A percentile compares a stretch with the other conserved stretches of the same genome.
phyloP scores from a whole-genome alignment of 2,888 invertebrate genomes.

The Sthenelais limicola region DNA sequence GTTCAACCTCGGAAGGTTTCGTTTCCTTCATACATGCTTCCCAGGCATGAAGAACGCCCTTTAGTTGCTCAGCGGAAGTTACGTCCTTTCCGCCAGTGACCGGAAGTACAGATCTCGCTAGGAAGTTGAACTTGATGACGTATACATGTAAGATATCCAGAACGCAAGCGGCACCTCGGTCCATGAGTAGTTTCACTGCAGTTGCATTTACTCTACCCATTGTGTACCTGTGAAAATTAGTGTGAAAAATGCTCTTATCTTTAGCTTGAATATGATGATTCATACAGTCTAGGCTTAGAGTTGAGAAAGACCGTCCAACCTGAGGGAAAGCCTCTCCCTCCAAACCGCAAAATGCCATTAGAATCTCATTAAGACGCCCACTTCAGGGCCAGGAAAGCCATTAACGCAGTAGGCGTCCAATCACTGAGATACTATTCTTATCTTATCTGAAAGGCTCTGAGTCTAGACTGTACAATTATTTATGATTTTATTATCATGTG shows the following conservation, averaged over 20 bases:
- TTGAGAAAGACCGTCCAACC: too few species aligned
- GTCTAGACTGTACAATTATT: too few species aligned
- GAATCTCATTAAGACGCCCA: too few species aligned
- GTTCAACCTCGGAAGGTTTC: not conserved
- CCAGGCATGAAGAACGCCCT: not conserved
- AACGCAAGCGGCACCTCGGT: conserved; percentile 18
- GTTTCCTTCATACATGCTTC: not conserved
- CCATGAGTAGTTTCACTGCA: not conserved
- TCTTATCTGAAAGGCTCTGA: too few species aligned
- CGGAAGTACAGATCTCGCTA: not conserved
- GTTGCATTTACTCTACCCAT: conserved; percentile 1
- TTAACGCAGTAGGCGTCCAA: too few species aligned
- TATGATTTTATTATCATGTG: too few species aligned
- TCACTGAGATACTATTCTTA: too few species aligned
- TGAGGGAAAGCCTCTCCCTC: too few species aligned
- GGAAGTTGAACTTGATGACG: conserved; percentile 9
- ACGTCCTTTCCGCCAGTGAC: not conserved
- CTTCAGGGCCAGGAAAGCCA: too few species aligned
- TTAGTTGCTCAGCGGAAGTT: not conserved
- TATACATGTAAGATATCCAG: conserved; percentile 28
- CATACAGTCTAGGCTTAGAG: too few species aligned
- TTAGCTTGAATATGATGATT: too few species aligned
- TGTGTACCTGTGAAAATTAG: not conserved
- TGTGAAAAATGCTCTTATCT: not conserved
- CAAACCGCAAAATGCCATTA: too few species aligned